Conservation (phyloP, 37 sponge, comb jelly and placozoan species). For the Beroe ovata region DNA sequence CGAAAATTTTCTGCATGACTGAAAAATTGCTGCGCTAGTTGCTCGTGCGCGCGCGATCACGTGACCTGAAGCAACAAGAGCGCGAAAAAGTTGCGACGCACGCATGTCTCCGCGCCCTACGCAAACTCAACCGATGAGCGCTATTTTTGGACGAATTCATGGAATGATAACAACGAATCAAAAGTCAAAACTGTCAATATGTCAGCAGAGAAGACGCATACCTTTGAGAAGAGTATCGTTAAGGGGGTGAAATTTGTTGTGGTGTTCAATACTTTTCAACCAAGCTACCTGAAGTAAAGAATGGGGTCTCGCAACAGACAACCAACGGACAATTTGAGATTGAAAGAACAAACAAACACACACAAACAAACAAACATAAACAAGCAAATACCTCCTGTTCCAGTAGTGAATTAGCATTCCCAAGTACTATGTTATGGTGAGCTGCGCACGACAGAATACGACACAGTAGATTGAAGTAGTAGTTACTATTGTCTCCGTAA, state of each 20-base stretch:
- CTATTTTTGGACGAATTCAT: background rate
- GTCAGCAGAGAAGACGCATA: too few relatives aligned
- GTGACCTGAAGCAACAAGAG: background rate
- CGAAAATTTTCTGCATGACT: background rate
- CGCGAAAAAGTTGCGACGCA: background rate
- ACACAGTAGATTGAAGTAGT: constrained; percentile 25
- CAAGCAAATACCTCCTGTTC: constrained; percentile 31
- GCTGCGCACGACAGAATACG: constrained; percentile 13
- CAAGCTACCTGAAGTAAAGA: constrained; percentile 39
- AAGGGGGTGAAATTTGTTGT: constrained; percentile 59
- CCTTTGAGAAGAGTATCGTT: constrained; percentile 64
- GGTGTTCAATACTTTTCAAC: constrained; percentile 61
- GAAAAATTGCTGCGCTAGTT: too few relatives aligned
- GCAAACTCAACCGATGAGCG: background rate
- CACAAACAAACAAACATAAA: too few relatives aligned
- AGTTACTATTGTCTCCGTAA: constrained; percentile 2
- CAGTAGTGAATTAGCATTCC: constrained; percentile 20
- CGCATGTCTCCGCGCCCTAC: background rate
- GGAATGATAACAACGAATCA: too few relatives aligned
- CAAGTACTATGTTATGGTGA: constrained; percentile 11
- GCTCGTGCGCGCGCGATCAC: too few relatives aligned
- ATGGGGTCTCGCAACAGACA: too few relatives aligned
- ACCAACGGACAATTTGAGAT: too few relatives aligned
- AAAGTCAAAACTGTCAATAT: too few relatives aligned
- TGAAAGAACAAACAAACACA: too few relatives aligned